phyloP scores from a whole-genome alignment of 1,140 invertebrate genomes.

The Orius laevigatus region DNA sequence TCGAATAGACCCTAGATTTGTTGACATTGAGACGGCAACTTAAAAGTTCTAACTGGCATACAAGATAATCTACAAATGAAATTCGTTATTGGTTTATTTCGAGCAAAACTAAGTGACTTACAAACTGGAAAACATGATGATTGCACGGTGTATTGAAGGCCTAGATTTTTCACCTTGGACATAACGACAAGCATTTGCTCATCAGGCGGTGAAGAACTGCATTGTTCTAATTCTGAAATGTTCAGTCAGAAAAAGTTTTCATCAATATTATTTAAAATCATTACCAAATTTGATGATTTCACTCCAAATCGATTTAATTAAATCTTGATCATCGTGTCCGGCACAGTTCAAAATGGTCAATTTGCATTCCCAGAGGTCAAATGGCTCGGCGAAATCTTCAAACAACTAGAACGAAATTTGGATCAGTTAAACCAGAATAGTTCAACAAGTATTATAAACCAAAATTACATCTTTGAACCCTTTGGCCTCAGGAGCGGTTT shows the following conservation, averaged over 20 bases:
- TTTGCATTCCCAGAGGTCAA: slow-evolving; percentile 70
- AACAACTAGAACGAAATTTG: slow-evolving; percentile 43
- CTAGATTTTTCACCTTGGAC: slow-evolving; percentile 54
- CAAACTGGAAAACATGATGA: slow-evolving; percentile 58
- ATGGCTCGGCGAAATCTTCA: slow-evolving; percentile 64
- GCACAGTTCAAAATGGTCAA: slow-evolving; percentile 71
- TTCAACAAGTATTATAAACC: too few relatives aligned
- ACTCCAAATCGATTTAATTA: slow-evolving; percentile 64
- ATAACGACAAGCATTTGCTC: slow-evolving; percentile 49
- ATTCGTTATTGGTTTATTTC: not conserved
- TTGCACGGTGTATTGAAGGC: slow-evolving; percentile 50
- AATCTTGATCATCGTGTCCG: slow-evolving; percentile 52
- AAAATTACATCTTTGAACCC: not conserved
- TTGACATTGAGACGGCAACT: slow-evolving; percentile 49
- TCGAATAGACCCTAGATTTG: slow-evolving; percentile 47
- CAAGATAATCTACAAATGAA: slow-evolving; percentile 40
- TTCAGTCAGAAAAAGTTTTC: not conserved
- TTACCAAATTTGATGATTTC: slow-evolving; percentile 49
- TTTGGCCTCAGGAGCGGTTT: too few relatives aligned
- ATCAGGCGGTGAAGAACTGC: slow-evolving; percentile 28
- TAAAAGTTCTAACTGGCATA: slow-evolving; percentile 55
- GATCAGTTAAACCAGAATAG: too few relatives aligned
- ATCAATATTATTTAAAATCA: slow-evolving; percentile 6
- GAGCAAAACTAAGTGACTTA: slow-evolving; percentile 27
- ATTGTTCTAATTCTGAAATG: slow-evolving; percentile 27